phyloP scores from a whole-genome alignment of 2,888 invertebrate species.

The Exocentrus adspersus region DNA sequence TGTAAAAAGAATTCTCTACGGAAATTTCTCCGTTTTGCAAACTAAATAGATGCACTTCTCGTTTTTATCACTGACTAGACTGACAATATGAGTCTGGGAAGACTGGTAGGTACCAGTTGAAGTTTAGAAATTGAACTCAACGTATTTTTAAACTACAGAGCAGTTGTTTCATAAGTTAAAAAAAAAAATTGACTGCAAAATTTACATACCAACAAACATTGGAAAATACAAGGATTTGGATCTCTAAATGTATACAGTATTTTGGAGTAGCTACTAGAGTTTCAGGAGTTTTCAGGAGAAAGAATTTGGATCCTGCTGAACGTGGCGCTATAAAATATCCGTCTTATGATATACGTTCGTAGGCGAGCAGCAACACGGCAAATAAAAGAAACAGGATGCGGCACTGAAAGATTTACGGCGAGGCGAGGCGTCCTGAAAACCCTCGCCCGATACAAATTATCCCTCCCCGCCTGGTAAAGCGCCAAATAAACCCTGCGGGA shows the following conservation, averaged over 20 bases:
- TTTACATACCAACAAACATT: too few species aligned
- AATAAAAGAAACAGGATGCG: conserved; percentile 33
- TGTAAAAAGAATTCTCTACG: conserved; percentile 28
- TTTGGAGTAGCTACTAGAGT: too few species aligned
- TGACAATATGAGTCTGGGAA: too few species aligned
- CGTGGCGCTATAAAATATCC: not conserved
- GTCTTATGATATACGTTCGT: conserved; percentile 15
- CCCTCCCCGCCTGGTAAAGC: conserved; percentile 6
- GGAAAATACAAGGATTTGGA: too few species aligned
- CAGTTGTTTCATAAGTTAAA: not conserved
- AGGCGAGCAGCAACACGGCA: not conserved
- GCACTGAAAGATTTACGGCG: conserved; percentile 25
- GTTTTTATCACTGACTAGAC: too few species aligned
- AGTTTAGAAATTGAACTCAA: too few species aligned
- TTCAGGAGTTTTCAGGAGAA: too few species aligned
- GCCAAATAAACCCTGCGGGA: conserved; percentile 7
- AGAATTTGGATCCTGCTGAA: not conserved
- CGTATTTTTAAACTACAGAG: not conserved
- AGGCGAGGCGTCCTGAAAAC: conserved; percentile 24
- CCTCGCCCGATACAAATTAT: conserved; percentile 2
- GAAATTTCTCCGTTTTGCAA: conserved; percentile 21
- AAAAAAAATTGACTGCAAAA: too few species aligned
- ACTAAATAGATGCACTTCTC: conserved; percentile 19
- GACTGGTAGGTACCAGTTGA: too few species aligned
- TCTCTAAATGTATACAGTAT: too few species aligned